Base-by-base conservation (phyloP, 2,797 vertebrate species). In the Hypotaenidia philippensis region DNA sequence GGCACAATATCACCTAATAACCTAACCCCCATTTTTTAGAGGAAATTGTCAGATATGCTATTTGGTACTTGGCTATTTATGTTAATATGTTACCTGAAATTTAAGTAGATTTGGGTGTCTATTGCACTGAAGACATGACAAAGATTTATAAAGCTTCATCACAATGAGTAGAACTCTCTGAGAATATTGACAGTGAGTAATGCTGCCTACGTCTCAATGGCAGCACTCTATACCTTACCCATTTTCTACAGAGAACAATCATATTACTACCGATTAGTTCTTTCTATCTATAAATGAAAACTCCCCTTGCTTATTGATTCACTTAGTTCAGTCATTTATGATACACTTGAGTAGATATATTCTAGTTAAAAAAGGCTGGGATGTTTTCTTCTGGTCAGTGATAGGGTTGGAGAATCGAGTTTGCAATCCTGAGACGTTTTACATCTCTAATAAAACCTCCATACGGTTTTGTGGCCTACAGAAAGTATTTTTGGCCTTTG, bases 131-230 rank as follows among this genome's bases (percentile, higher is more conserved):
- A 96, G 88, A 87, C 83, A 91, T 96, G 97, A 97, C 94, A 96
- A 96, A 97, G 97, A 97, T 97, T 97, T 96, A 97, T 96, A 97
- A 90, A 97, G 76, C 92, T 97, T 97, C 87, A 95, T 93, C 78
- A 76, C 93, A 96, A 82, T 77, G 68, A 96, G 90, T 94, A 71
- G 63, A 94, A 89, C 68, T 97, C 88, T 93, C 87, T 94, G 90
- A 95, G 94, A 95, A 95, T 90, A 95, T 92, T 96, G 96, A 94
- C 92, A 97, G 96, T 96, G 94, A 97, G 89, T 94, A 96, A 97
- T 94, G 95, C 91, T 92, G 61, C 81, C 86, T 86, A 47, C 5
- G 1, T 87, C 77, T 92, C 95, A 92, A 95, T 92, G 88, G 90
- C 94, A 95, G 87, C 83, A 85, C 93, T 97, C 93, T 93, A 92